Base-by-base conservation (phyloP, 2,888 invertebrate genomes). In the Chironomus riparius region DNA sequence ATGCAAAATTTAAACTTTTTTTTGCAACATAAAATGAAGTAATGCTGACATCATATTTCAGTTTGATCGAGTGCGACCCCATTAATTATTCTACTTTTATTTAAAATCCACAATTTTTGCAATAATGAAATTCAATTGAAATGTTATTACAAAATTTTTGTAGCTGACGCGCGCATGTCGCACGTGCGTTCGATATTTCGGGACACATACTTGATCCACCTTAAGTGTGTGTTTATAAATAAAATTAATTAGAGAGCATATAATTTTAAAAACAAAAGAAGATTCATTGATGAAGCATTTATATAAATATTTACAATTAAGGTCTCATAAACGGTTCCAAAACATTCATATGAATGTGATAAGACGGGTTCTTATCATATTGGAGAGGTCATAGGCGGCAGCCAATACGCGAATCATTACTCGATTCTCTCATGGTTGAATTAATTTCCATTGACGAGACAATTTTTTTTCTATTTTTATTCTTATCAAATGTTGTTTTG, bases 261-360 rank as follows among this genome's bases (percentile, higher is more conserved):
- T 56, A 56, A 56, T 56, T 56, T 56, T 38, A 10, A 38, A 38
- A 38, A 38, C 38, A 38, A 38, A 38, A 28, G n/a, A 10, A 38
- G 10, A 38, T 38, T 38, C 38, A 38, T 38, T 38, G 38, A 38
- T 38, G 38, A 38, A 10, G 10, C 10, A 38, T 38, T 38, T 38
- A 65, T 65, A 65, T 65, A 70, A 70, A 70, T 70, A 65, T 68
- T 74, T 65, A 68, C 7, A 68, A 65, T 68, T 38, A 22, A 74
- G 65, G 74, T 68, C 48, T 74, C 47, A 74, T 24, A 72, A 74
- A 47, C 68, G 48, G 74, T 74, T 74, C 74, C 74, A 74, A 18
- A 74, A 74, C 74, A 74, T 74, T 74, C 74, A 74, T 74, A 24
- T 74, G 68, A 18, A 47, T 47, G n/a, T 5, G 65, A 65, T 65